Percentiles rank a stretch among this genome's conserved stretches.
Conservation (phyloP, 2,113 vertebrate genomes). For the Sciurus niger region DNA sequence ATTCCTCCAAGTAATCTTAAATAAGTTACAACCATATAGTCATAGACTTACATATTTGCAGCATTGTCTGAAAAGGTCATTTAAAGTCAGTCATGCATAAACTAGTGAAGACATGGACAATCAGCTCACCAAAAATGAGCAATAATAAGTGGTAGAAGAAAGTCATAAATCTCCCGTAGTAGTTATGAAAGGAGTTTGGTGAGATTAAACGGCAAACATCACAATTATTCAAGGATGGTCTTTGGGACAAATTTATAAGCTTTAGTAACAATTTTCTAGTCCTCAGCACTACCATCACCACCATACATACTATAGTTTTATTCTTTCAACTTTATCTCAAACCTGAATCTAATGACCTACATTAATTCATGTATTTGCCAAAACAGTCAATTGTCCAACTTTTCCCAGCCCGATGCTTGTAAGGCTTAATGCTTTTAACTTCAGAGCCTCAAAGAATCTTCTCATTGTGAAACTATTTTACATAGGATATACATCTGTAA, state of each 20-base stretch:
- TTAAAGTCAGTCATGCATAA: constrained; percentile 16
- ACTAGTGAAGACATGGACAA: background rate
- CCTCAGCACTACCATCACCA: background rate
- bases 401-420: background rate
- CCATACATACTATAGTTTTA: background rate
- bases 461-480: background rate
- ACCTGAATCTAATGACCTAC: background rate
- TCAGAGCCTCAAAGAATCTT: background rate
- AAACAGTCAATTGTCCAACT: background rate
- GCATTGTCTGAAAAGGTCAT: background rate
- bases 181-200: background rate
- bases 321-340: constrained; percentile 46
- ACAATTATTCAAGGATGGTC: background rate
- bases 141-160: constrained; percentile 3
- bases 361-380: constrained; percentile 22
- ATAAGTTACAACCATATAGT: background rate
- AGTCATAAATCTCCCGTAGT: background rate
- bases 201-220: background rate
- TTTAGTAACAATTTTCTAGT: background rate
- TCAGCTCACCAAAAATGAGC: background rate
- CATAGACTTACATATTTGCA: background rate
- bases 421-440: background rate
- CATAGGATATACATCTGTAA: background rate
- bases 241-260: background rate
- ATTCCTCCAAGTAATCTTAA: constrained; percentile 50